These are phyloP conservation scores for Taeniopygia guttata DNA, from an alignment of 2,797 vertebrate species.

Conservation along the genomic window DNA sequence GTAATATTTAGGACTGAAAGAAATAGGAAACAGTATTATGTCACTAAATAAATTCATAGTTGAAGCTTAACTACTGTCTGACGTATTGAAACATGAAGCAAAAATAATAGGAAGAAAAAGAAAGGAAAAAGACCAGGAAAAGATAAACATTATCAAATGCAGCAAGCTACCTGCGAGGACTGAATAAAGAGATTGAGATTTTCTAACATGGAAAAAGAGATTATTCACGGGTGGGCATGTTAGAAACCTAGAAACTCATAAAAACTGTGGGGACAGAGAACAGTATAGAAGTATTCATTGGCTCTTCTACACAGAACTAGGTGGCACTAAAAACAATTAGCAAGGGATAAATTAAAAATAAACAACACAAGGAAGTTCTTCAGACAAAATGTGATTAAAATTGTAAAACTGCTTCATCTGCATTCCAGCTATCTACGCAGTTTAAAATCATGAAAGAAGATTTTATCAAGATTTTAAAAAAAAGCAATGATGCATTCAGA, in stretches of 20 bases:
- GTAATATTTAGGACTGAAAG: background rate
- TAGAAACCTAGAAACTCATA: background rate
- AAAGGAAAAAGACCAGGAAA: background rate
- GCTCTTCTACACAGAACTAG: background rate
- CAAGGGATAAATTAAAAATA: background rate
- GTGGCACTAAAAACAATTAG: background rate
- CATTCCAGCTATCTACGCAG: background rate
- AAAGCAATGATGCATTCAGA: fast-evolving
- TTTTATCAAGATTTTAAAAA: background rate
- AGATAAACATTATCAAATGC: background rate
- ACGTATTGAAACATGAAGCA: background rate
- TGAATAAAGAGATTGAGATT: background rate
- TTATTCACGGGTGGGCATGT: background rate
- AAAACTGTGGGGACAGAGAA: background rate
- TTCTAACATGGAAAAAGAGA: background rate
- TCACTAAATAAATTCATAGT: background rate
- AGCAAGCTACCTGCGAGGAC: background rate
- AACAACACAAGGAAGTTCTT: background rate
- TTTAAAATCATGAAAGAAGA: background rate
- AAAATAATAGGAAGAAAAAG: background rate
- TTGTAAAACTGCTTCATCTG: background rate
- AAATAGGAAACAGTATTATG: background rate
- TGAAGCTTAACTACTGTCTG: background rate
- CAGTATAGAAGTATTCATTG: background rate
- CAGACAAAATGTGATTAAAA: background rate